Conservation (phyloP, 2,797 vertebrate species). For the Microctenopoma stevenorrisi region DNA sequence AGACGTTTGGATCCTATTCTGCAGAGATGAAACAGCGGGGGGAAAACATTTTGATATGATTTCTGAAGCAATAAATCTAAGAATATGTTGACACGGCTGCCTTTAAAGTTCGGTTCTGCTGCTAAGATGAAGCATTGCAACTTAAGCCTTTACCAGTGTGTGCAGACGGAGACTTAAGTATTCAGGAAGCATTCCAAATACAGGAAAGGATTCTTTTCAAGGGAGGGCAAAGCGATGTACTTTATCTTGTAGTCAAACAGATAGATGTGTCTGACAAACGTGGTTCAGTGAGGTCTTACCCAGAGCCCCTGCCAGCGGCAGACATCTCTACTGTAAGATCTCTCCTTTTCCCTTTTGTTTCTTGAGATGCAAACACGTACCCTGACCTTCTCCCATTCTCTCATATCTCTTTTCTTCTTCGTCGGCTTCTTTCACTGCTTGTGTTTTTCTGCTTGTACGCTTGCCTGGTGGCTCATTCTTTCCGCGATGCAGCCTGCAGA, state of each 20-base stretch:
- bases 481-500: slow-evolving; percentile 29
- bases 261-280: slow-evolving; percentile 65
- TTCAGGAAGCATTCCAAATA: slow-evolving; percentile 54
- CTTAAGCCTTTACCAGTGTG: slow-evolving; percentile 25
- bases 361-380: slow-evolving; percentile 48
- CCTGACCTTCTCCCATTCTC: slow-evolving; percentile 59
- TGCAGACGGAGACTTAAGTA: slow-evolving; percentile 37
- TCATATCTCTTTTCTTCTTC: slow-evolving; percentile 27
- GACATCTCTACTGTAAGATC: slow-evolving; percentile 62
- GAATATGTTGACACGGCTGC: slow-evolving; percentile 18
- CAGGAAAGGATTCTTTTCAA: slow-evolving; percentile 52
- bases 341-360: slow-evolving; percentile 42
- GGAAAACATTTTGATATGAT: slow-evolving; percentile 39
- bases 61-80: slow-evolving; percentile 46
- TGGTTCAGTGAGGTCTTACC: slow-evolving; percentile 61
- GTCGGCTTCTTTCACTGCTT: not conserved
- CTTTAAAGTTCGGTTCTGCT: slow-evolving; percentile 43
- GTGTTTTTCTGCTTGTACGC: slow-evolving; percentile 24
- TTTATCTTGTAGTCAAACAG: slow-evolving; percentile 64
- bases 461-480: slow-evolving; percentile 24
- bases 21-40: slow-evolving; percentile 26
- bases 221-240: slow-evolving; percentile 43
- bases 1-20: slow-evolving; percentile 35
- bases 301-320: slow-evolving; percentile 61
- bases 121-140: slow-evolving; percentile 35